These are phyloP conservation scores for Erythrolamprus reginae DNA, from an alignment of 2,113 vertebrate genomes.

Conservation along the genomic window DNA sequence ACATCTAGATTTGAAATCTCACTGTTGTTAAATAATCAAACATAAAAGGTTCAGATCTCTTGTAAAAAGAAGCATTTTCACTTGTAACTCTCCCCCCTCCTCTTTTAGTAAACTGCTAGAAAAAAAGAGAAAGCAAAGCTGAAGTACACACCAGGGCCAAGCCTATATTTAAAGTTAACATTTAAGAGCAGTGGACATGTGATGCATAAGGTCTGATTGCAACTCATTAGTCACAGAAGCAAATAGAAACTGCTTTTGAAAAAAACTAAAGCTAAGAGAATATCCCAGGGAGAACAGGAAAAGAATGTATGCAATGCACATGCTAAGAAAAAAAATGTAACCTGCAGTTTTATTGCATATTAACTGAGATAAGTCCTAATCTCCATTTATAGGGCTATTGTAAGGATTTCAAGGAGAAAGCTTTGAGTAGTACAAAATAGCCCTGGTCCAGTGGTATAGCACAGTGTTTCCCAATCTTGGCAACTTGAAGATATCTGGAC, in stretches of 20 bases:
- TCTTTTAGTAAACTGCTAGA: constrained; percentile 1
- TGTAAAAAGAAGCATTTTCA: not conserved
- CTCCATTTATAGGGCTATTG: not conserved
- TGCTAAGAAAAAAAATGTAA: not conserved
- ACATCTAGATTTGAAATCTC: not conserved
- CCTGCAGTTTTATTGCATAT: not conserved
- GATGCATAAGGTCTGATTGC: not conserved
- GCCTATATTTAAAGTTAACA: not conserved
- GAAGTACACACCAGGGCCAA: not conserved
- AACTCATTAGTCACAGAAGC: not conserved
- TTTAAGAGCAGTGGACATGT: not conserved
- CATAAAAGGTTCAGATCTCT: not conserved
- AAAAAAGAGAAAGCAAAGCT: fast-evolving
- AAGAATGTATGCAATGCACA: not conserved
- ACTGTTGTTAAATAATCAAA: not conserved
- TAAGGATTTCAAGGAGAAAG: not conserved
- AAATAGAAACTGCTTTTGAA: not conserved
- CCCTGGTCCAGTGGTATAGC: not conserved
- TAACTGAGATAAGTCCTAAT: not conserved
- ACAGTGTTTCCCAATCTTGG: too few species aligned
- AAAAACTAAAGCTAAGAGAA: not conserved
- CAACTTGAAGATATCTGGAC: too few species aligned
- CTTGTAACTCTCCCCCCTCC: not conserved
- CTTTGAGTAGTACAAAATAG: not conserved
- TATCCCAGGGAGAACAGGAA: not conserved